Conservation (phyloP, 2,888 invertebrate genomes). For the Ormyrus thymus region DNA sequence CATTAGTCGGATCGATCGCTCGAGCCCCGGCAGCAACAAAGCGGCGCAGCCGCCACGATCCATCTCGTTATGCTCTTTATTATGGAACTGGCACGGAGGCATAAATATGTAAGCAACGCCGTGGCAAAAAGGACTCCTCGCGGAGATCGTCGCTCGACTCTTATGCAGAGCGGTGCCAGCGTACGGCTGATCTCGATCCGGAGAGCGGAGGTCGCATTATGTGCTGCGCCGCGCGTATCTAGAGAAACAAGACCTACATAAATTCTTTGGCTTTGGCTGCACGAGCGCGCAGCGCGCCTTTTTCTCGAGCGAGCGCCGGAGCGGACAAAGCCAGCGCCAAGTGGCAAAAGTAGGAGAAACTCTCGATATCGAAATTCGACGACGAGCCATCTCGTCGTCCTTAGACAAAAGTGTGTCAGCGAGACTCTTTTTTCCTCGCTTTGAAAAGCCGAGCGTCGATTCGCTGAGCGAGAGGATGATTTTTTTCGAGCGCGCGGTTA, state of each 20-base stretch:
- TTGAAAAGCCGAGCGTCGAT: no score
- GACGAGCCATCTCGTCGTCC: conserved; percentile 41
- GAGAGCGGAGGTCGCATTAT: conserved; percentile 34
- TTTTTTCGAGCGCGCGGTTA: no score
- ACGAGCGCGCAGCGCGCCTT: conserved; percentile 5
- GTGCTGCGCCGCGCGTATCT: not conserved
- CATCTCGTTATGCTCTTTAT: conserved; percentile 38
- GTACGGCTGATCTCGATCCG: conserved; percentile 33
- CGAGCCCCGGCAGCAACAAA: not conserved
- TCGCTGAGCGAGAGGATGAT: no score
- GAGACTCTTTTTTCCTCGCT: not conserved
- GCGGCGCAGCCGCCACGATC: not conserved
- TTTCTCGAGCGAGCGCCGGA: not conserved
- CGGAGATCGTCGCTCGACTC: conserved; percentile 35
- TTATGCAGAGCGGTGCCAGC: not conserved
- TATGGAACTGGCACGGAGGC: conserved; percentile 54
- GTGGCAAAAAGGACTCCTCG: conserved; percentile 29
- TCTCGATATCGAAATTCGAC: conserved; percentile 45
- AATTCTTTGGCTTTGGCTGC: conserved; percentile 27
- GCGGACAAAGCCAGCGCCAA: conserved; percentile 34
- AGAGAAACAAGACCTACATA: conserved; percentile 46
- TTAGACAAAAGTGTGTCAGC: conserved; percentile 46
- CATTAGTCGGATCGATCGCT: not conserved
- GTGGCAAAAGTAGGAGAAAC: conserved; percentile 22
- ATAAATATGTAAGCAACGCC: conserved; percentile 35